Base-by-base conservation (phyloP, 2,888 invertebrate species). In the Hetaerina titia region DNA sequence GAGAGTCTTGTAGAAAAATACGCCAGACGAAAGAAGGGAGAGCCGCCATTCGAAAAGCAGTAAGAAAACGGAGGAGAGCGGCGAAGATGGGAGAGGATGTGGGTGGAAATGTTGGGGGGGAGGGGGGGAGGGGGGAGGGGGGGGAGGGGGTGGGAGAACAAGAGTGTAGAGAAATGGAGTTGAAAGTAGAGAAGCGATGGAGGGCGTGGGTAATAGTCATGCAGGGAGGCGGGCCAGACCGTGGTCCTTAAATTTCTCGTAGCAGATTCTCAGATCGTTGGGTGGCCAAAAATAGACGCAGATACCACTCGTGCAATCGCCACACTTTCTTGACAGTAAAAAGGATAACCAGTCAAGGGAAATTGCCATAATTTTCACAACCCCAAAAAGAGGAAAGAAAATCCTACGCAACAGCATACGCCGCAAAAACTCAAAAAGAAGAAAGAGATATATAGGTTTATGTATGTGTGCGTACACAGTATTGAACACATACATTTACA, bases 301-400 rank as follows among this genome's bases (percentile, higher is more conserved):
- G 81, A 81, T 81, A 31, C 25, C 31, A 31, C 31, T 13, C 81
- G 81, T 81, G 81, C 31, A 81, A 8, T 4, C n/a, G 8, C 9
- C 69, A 15, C 81, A 13, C 74, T 25, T 74, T 1, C 74, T 25
- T 6, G n/a, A 22, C 6, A 31, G 13, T 31, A 81, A 31, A 81
- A 81, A 11, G 81, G 31, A 15, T 31, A 25, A 25, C 6, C 19
- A 7, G 81, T 13, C 31, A 0, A 5, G 81, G 31, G 81, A 81
- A 81, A 81, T 81, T 81, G 81, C 81, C 81, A 81, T 81, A 81
- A 81, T 81, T 81, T 81, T 81, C 81, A 25, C 31, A 31, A 81
- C 25, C 81, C 81, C 13, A 81, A 81, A 81, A 31, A 31, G 13
- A 11, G 69, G 69, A 8, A n/a, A 15, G 81, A 81, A 15, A n/a